Percentiles rank a stretch among this genome's conserved stretches.
These are phyloP conservation scores for Ectemnius continuus DNA, from an alignment of 2,888 invertebrate genomes.

Conservation along the genomic window DNA sequence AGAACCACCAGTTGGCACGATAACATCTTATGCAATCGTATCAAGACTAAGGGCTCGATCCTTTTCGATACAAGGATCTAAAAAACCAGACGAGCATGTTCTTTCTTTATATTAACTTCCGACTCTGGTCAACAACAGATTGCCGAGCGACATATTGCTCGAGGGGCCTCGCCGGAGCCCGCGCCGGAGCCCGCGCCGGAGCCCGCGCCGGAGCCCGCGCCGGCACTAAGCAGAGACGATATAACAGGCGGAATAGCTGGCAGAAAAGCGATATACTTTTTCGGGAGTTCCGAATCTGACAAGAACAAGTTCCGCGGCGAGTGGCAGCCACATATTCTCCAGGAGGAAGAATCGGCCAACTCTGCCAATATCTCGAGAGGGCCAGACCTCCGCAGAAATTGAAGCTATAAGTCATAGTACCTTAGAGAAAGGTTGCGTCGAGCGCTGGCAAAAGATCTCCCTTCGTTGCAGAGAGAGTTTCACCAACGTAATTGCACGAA, in stretches of 20 bases:
- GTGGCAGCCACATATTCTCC: not conserved
- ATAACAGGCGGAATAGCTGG: not conserved
- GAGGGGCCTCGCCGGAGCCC: no score
- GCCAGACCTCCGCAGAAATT: conserved; percentile 7
- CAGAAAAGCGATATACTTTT: not conserved
- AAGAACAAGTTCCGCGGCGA: not conserved
- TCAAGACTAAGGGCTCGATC: no score
- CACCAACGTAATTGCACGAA: conserved; percentile 42
- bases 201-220: no score
- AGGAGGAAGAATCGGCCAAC: not conserved
- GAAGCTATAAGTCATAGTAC: not conserved
- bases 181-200: no score
- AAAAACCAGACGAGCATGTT: no score
- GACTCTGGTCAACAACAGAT: no score
- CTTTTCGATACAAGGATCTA: no score
- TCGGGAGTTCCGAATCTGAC: not conserved
- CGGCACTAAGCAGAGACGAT: not conserved
- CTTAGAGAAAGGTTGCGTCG: conserved; percentile 6
- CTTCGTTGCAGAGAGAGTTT: conserved; percentile 26
- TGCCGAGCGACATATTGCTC: no score
- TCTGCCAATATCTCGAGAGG: conserved; percentile 1
- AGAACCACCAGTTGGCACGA: no score
- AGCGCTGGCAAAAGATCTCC: not conserved
- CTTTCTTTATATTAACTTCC: no score
- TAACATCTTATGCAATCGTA: no score